Evolutionary conservation across 2,888 invertebrate genomes (phyloP), one percentile per base, ranked within the genome.

Genomic region (Leptopilina myrica): DNA sequence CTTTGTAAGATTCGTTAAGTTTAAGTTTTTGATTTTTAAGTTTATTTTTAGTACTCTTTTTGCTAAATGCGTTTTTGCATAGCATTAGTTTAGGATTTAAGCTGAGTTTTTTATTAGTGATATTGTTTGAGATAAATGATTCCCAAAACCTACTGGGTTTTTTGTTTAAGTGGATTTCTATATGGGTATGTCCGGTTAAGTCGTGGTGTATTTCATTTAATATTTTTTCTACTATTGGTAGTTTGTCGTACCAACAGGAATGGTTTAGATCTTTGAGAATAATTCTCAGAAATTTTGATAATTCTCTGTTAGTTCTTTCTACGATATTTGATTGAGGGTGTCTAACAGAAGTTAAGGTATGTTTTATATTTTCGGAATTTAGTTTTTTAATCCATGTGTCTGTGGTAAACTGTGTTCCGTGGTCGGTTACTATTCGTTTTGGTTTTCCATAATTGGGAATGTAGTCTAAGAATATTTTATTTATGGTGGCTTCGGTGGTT

Each of bases 291-390:
- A 75, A 73, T 26, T 46, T 8, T 15, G n/a, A 64, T 11, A 81
- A 2, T 20, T 75, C 67, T 1, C 80, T 9, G 11, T 82, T 82
- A 0, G 78, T 78, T 3, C 79, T 64, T 59, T 83, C 81, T 0
- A 80, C 81, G 6, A 78, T 75, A n/a, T 82, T 82, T 0, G 67
- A 78, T 12, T 82, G 81, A 0, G 80, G 82, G 14, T 82, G 81
- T 11, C 81, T 49, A 0, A 83, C 76, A 0, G 65, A 80, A 0
- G 81, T 80, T 2, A 81, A 56, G 1, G 78, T 78, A 11, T 75
- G 53, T 6, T 46, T 9, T 6, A 83, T 80, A 6, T 49, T 62
- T 11, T 76, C 46, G 6, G 53, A 20, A 14, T 73, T 12, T 11
- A 79, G 26, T n/a, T 59, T 56, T 14, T 69, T 8, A 1, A 0